Conservation (phyloP, 2,888 invertebrate genomes). For the Ditylenchus weischeri region DNA sequence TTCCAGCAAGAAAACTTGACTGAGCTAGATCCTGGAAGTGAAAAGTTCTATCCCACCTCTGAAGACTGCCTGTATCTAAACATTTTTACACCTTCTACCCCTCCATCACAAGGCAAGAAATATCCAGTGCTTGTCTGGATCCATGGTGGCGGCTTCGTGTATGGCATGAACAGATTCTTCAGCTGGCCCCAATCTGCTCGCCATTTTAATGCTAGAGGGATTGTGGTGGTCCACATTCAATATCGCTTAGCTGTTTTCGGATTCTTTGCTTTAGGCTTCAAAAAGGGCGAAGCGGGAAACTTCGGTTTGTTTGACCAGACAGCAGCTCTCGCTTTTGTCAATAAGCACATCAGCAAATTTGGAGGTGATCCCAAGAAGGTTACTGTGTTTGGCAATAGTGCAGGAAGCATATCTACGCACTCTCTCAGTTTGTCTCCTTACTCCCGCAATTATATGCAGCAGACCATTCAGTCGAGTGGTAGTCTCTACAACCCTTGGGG, state of each 20-base stretch:
- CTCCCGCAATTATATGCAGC: not conserved
- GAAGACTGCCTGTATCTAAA: conserved; percentile 93
- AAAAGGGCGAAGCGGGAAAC: conserved; percentile 4
- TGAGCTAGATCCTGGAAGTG: no score
- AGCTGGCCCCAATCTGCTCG: conserved; percentile 37
- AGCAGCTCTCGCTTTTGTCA: conserved; percentile 29
- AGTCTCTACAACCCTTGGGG: no score
- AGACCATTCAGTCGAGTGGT: no score
- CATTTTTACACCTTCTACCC: conserved; percentile 61
- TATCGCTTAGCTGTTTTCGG: conserved; percentile 78
- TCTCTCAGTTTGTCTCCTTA: not conserved
- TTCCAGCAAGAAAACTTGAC: not conserved
- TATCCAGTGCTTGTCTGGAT: conserved; percentile 61
- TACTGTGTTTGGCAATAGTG: conserved; percentile 32
- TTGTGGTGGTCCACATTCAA: conserved; percentile 86
- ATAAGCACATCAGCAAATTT: conserved; percentile 30
- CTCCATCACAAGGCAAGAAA: not conserved
- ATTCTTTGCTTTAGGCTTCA: not conserved
- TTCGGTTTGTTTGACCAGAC: conserved; percentile 32
- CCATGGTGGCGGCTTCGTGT: conserved; percentile 86
- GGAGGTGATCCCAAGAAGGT: conserved; percentile 34
- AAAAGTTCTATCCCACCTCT: not conserved
- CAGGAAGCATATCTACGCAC: not conserved
- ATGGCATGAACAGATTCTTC: conserved; percentile 64
- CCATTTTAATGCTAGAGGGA: conserved; percentile 67